These are phyloP conservation scores for Fragum sueziense DNA, from an alignment of 2,888 invertebrate genomes.

Conservation along the genomic window DNA sequence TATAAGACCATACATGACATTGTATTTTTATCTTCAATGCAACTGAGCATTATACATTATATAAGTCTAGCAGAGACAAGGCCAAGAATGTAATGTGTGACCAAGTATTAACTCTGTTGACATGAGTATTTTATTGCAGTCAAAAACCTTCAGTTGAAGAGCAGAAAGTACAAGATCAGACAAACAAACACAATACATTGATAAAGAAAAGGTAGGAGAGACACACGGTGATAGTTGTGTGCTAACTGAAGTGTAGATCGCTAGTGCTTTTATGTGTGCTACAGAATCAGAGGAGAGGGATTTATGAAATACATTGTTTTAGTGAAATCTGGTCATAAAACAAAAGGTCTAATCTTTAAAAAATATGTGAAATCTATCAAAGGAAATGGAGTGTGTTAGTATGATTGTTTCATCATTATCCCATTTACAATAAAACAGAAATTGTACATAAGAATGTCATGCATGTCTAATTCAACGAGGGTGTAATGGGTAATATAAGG, in stretches of 20 bases:
- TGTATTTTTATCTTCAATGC: background rate
- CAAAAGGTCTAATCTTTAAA: too few relatives aligned
- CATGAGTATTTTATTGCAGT: constrained; percentile 15
- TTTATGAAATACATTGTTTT: too few relatives aligned
- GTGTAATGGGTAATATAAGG: too few relatives aligned
- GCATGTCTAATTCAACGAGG: background rate
- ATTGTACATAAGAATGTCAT: background rate
- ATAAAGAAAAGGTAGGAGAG: constrained; percentile 47
- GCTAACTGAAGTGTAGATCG: background rate
- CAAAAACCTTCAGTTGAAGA: constrained; percentile 21
- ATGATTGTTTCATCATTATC: too few relatives aligned
- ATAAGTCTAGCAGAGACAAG: too few relatives aligned
- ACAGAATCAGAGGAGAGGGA: background rate
- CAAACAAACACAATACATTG: constrained; percentile 26
- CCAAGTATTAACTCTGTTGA: constrained; percentile 1
- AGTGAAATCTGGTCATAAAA: too few relatives aligned
- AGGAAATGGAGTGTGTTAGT: too few relatives aligned
- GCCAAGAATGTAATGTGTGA: too few relatives aligned
- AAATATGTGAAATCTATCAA: too few relatives aligned
- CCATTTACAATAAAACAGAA: too few relatives aligned
- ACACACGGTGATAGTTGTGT: background rate
- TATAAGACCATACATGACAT: background rate
- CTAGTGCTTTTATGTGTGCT: constrained; percentile 12
- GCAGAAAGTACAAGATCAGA: constrained; percentile 3
- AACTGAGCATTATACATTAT: too few relatives aligned